phyloP scores from a whole-genome alignment of 2,113 vertebrate genomes.

The Podilymbus podiceps region DNA sequence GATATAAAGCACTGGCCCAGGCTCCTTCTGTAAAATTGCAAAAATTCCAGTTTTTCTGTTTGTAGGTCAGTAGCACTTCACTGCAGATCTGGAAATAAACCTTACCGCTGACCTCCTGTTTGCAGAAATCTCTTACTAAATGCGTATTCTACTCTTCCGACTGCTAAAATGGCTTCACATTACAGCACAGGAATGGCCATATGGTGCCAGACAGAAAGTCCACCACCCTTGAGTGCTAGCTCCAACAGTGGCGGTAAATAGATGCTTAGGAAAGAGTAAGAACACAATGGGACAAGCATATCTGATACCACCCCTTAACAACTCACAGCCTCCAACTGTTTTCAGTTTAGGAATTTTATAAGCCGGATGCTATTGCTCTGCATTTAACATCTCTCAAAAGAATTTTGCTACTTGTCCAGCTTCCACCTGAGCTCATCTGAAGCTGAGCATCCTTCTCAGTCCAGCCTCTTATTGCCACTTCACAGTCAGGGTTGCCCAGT shows the following conservation, averaged over 20 bases:
- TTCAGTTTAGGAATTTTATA: neutral
- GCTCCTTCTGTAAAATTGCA: neutral
- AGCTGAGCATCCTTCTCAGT: neutral
- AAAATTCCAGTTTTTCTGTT: neutral
- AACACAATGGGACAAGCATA: neutral
- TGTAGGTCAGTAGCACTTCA: slow-evolving; percentile 60
- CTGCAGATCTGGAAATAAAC: neutral
- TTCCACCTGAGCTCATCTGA: neutral
- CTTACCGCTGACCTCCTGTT: neutral
- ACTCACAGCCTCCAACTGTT: neutral
- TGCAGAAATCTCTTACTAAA: neutral
- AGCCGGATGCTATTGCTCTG: neutral
- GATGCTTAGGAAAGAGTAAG: neutral
- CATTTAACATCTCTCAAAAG: neutral
- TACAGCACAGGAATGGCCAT: neutral
- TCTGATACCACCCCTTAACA: neutral
- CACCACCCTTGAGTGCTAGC: neutral
- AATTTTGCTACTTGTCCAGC: neutral
- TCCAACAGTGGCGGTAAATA: neutral
- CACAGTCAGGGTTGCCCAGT: neutral
- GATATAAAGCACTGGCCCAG: slow-evolving; percentile 22
- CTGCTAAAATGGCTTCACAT: neutral
- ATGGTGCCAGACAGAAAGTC: neutral
- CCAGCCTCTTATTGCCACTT: neutral
- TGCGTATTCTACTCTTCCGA: neutral